A percentile compares a stretch with the other conserved stretches of the same genome.
Conservation (phyloP, 2,888 invertebrate species). For the Stegana nigrithorax region DNA sequence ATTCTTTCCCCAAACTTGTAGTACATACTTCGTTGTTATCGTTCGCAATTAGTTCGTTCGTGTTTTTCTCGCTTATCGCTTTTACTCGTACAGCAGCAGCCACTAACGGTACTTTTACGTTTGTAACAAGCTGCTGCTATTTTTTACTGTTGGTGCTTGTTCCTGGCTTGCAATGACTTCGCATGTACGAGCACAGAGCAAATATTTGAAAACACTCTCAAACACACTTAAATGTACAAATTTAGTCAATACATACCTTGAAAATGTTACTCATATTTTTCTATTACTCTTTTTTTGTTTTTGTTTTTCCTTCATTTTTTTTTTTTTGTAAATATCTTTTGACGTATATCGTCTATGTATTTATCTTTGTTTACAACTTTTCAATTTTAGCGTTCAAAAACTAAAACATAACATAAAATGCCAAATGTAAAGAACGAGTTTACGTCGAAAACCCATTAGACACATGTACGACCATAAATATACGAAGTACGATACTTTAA, state of each 20-base stretch:
- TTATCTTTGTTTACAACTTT: not conserved
- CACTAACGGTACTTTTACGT: not conserved
- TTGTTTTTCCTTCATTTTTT: not conserved
- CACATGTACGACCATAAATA: too few relatives aligned
- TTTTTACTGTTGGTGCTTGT: not conserved
- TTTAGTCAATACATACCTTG: constrained; percentile 5
- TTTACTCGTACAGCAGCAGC: constrained; percentile 39
- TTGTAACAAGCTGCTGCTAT: not conserved
- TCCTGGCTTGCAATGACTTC: not conserved
- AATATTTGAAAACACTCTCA: constrained; percentile 25
- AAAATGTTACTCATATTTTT: not conserved
- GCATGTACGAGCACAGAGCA: constrained; percentile 7
- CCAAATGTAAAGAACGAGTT: too few relatives aligned
- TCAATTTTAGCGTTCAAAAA: not conserved
- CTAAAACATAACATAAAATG: not conserved
- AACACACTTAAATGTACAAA: constrained; percentile 14
- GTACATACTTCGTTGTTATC: constrained; percentile 51
- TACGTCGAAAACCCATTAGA: too few relatives aligned
- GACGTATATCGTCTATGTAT: not conserved
- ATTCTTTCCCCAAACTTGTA: constrained; percentile 8
- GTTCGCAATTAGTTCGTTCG: constrained; percentile 55
- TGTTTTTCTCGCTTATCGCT: constrained; percentile 44
- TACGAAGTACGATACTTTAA: too few relatives aligned
- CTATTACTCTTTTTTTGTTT: not conserved
- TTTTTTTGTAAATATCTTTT: not conserved